A percentile compares a stretch with the other conserved stretches of the same genome.
These are phyloP conservation scores for Zophobas atratus DNA, from an alignment of 1,140 invertebrate genomes.

Conservation along the genomic window DNA sequence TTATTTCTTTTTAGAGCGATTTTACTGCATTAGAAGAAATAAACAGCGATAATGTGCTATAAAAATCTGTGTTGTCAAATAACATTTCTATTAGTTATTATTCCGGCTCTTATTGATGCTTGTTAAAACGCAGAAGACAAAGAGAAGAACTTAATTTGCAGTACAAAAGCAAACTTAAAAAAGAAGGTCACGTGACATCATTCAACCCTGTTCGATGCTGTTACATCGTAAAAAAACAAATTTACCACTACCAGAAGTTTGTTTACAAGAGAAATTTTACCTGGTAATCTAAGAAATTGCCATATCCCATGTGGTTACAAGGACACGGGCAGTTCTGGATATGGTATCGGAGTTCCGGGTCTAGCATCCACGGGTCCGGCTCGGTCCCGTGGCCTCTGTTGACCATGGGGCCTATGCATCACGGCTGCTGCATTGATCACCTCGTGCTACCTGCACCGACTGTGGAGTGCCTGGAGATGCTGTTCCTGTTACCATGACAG, in stretches of 20 bases:
- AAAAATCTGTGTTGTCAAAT: no score
- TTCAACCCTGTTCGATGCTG: no score
- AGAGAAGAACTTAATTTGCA: no score
- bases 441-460: constrained; percentile 59
- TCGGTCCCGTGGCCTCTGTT: constrained; percentile 59
- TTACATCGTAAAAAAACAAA: background rate
- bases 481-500: constrained; percentile 66
- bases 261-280: constrained; percentile 67
- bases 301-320: constrained; percentile 93
- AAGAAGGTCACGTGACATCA: no score
- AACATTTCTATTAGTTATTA: no score
- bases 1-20: no score
- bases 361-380: constrained; percentile 66
- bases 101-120: no score
- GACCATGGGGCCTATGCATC: constrained; percentile 60
- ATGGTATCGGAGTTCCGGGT: constrained; percentile 86
- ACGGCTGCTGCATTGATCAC: constrained; percentile 63
- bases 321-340: constrained; percentile 89
- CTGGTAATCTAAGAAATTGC: constrained; percentile 92
- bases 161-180: no score
- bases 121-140: no score
- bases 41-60: no score
- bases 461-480: constrained; percentile 55
- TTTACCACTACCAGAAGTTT: background rate
- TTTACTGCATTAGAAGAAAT: no score